Evolutionary conservation across 2,797 vertebrate genomes (phyloP), one percentile per base, ranked within the genome.

Genomic region (Artibeus lituratus): DNA sequence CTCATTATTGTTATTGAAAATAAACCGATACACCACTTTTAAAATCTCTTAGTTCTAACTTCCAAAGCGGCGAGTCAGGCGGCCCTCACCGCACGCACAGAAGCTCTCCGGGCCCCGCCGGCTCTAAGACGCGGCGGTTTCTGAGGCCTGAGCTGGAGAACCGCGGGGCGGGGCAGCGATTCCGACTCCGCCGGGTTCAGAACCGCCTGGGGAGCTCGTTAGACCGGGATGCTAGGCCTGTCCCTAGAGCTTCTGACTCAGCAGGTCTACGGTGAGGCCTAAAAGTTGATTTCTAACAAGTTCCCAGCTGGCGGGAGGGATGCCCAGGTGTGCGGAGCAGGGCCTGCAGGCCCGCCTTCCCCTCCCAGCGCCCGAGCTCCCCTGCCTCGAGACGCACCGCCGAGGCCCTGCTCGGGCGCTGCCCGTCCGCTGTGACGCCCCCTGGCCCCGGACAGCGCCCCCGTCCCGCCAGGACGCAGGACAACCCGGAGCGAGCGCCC

Each of bases 1-100:
- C 10, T 74, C 82, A 62, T 70, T 69, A 67, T 49, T 87, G 39
- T 59, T 72, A 85, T 78, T 87, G 90, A 51, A 81, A 85, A 86
- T 47, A 94, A 86, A 62, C 11, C 2, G 3, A 62, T 42, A 37
- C 49, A 35, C 9, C 22, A 37, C 47, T 44, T 73, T 10, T 10
- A 5, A 29, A 81, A 87, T 62, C 12, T 86, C 24, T 47, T 77
- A 49, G 22, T 51, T 90, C 83, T 83, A 19, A 73, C 14, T 62
- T 87, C 26, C 73, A 76, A 55, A 11, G 8, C 49, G 22, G 32
- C 37, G 67, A 72, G 73, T 22, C 1, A 39, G 47, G 7, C 39
- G 39, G 21, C 22, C 10, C 47, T 22, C 39, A 44, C 18, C 10
- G 59, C 19, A 18, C 37, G 67, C 53, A 53, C 29, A 37, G 55